Base-by-base conservation (phyloP, 2,797 vertebrate genomes). In the Melanitta fusca region DNA sequence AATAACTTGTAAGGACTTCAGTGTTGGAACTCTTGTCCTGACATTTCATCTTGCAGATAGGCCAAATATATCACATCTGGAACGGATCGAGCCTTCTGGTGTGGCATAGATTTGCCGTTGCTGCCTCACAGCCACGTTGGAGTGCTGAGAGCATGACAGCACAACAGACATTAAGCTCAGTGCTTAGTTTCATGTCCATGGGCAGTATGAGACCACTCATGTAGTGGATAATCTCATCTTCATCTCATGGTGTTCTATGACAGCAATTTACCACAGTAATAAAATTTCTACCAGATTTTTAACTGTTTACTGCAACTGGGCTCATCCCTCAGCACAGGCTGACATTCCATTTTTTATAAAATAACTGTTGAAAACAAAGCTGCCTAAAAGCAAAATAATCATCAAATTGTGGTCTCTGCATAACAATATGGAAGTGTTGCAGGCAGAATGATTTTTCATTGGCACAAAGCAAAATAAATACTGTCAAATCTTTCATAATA, bases 31-130 rank as follows among this genome's bases (percentile, higher is more conserved):
- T 80, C 64, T 70, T 79, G 80, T 61, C 56, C 58, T 85, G 79
- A 82, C 66, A 82, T 95, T 96, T 95, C 18, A 15, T 93, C 80
- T 90, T 91, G 77, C 91, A 95, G 66, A 94, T 84, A 86, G 28
- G 72, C 57, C 66, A 88, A 92, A 91, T 43, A 75, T 2, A 88
- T 74, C 70, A 91, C 92, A 97, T 95, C 73, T 95, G 95, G 96
- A 96, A 95, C 62, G 27, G 71, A 91, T 88, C 0, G 8, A 91
- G 60, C 38, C 66, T 84, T 79, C 88, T 94, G 68, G 78, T 90
- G 91, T 75, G 93, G 83, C 86, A 93, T 5, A 95, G 80, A 89
- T 93, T 88, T 87, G 88, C 85, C 62, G 27, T 81, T 94, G 54
- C 81, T 2, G 1, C 74, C 86, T 80, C 84, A 77, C 64, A 88